Percentiles rank a stretch among this genome's conserved stretches.
These are phyloP conservation scores for Lymantria monacha DNA, from an alignment of 2,888 invertebrate genomes.

Conservation along the genomic window DNA sequence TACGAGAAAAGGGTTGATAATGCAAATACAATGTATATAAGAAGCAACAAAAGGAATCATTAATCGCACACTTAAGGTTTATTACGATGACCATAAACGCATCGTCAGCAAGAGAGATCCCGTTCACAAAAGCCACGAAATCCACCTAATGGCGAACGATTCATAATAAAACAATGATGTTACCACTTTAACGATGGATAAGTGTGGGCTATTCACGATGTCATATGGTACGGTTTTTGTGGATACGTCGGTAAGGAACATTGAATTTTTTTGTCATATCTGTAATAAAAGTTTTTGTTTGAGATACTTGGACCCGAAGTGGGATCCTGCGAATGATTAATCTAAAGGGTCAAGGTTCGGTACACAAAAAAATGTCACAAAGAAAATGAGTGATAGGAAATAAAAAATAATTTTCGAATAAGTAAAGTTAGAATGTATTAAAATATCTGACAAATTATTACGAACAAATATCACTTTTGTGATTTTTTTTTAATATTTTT, in stretches of 20 bases:
- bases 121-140: slow-evolving; percentile 41
- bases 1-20: too few relatives aligned
- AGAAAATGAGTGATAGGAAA: too few relatives aligned
- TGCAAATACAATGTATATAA: neutral
- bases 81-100: slow-evolving; percentile 53
- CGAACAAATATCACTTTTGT: too few relatives aligned
- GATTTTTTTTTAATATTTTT: too few relatives aligned
- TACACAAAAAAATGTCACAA: too few relatives aligned
- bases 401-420: too few relatives aligned
- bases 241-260: slow-evolving; percentile 14
- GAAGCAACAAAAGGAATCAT: slow-evolving; percentile 40
- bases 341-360: too few relatives aligned
- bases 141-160: slow-evolving; percentile 50
- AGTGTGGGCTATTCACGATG: slow-evolving; percentile 28
- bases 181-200: slow-evolving; percentile 40
- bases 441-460: too few relatives aligned
- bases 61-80: slow-evolving; percentile 50
- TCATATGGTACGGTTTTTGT: slow-evolving; percentile 25
- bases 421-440: too few relatives aligned
- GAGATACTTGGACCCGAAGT: slow-evolving; percentile 1
- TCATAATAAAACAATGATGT: slow-evolving; percentile 58
- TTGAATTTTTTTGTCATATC: slow-evolving; percentile 13
- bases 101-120: slow-evolving; percentile 38
- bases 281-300: slow-evolving; percentile 4
- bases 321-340: neutral